phyloP scores from a whole-genome alignment of 2,797 vertebrate genomes.

The Alectoris magna region DNA sequence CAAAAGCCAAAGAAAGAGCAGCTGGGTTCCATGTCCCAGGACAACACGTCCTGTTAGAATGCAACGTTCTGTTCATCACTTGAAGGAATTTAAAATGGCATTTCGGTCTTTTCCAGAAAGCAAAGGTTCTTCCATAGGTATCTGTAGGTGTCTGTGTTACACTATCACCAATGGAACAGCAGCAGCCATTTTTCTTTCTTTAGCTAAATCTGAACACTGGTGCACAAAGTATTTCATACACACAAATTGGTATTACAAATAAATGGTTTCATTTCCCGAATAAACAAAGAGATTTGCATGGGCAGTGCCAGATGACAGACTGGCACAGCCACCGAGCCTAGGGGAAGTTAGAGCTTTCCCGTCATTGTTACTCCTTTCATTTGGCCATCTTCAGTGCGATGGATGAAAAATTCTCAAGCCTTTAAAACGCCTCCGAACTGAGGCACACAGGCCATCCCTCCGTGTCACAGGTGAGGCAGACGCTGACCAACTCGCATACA shows the following conservation, averaged over 20 bases:
- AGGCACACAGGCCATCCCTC: not conserved
- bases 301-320: not conserved
- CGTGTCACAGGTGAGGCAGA: not conserved
- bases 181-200: not conserved
- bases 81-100: not conserved
- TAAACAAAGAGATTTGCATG: not conserved
- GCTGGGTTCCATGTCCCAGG: not conserved
- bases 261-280: not conserved
- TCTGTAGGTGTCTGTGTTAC: not conserved
- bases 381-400: not conserved
- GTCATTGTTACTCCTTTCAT: not conserved
- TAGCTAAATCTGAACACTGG: not conserved
- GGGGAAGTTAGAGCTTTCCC: not conserved
- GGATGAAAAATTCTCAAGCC: not conserved
- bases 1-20: slow-evolving; percentile 9
- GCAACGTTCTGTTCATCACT: not conserved
- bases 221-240: not conserved
- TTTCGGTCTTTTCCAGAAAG: not conserved
- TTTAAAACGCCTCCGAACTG: fast-evolving
- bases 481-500: not conserved
- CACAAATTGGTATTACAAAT: not conserved
- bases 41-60: not conserved
- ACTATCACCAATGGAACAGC: not conserved
- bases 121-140: not conserved
- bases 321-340: not conserved